Percentiles rank a stretch among this genome's conserved stretches.
Evolutionary conservation across 2,888 invertebrate species (phyloP).

Genomic region (Agrenia bidenticulata): DNA sequence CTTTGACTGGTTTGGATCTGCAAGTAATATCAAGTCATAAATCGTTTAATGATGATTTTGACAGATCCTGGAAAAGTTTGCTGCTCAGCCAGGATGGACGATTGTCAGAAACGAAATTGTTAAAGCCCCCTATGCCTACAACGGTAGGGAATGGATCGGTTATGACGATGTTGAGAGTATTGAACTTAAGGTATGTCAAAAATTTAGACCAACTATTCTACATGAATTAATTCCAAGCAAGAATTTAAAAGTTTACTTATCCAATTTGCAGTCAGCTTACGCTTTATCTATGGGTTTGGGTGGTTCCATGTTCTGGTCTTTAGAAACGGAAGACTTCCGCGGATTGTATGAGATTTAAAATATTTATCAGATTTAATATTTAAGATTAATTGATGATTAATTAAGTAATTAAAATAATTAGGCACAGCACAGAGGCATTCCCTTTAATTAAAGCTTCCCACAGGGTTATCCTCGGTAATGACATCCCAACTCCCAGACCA

Average conservation of each 20-base stretch:
- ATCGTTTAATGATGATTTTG: not conserved
- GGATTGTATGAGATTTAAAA: too few species aligned
- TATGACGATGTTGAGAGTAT: conserved; percentile 34
- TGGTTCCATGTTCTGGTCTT: conserved; percentile 1
- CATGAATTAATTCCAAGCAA: not conserved
- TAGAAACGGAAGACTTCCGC: conserved; percentile 9
- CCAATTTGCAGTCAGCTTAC: too few species aligned
- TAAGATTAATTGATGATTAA: too few species aligned
- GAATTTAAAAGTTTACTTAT: not conserved
- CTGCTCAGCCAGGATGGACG: conserved; percentile 22
- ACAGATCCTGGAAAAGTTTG: conserved; percentile 23
- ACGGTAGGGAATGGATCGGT: conserved; percentile 27
- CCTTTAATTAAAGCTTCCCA: conserved; percentile 17
- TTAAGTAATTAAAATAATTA: too few species aligned
- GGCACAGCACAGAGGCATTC: conserved; percentile 18
- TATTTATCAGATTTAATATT: too few species aligned
- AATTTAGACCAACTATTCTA: too few species aligned
- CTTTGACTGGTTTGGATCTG: not conserved
- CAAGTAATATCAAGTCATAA: not conserved
- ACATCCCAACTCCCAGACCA: conserved; percentile 1
- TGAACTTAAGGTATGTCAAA: conserved; percentile 13
- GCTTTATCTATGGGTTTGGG: not conserved
- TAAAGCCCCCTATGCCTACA: conserved; percentile 22
- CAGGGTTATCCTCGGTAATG: conserved; percentile 9
- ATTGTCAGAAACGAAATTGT: conserved; percentile 20